A percentile compares a stretch with the other conserved stretches of the same genome.
phyloP scores from a whole-genome alignment of 2,797 vertebrate species.

The Orestias chungarensis region DNA sequence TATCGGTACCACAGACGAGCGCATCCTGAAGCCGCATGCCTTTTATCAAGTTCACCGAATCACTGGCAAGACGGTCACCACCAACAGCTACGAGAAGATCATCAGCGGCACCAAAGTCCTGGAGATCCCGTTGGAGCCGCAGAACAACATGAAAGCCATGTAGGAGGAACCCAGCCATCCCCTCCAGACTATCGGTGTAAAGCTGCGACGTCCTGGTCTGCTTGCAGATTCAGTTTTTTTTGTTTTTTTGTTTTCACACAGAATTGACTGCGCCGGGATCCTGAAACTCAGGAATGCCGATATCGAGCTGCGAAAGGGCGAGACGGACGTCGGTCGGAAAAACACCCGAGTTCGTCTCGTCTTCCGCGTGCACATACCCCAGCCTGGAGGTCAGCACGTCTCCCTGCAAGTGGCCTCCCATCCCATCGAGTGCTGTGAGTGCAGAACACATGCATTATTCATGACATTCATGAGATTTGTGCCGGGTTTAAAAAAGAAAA shows the following conservation, averaged over 20 bases:
- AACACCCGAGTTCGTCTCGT: conserved; percentile 96
- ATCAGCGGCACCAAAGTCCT: conserved; percentile 93
- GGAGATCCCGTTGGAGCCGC: conserved; percentile 96
- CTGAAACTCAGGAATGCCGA: conserved; percentile 96
- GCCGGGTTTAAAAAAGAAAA: background rate
- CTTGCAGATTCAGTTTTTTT: background rate
- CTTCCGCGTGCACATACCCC: conserved; percentile 93
- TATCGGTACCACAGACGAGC: conserved; percentile 95
- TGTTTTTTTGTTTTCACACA: conserved; percentile 41
- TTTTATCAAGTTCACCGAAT: conserved; percentile 99
- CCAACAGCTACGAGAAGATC: conserved; percentile 96
- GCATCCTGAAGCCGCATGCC: conserved; percentile 96
- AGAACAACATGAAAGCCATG: conserved; percentile 99
- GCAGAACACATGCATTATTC: background rate
- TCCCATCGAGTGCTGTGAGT: conserved; percentile 98
- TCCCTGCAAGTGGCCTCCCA: conserved; percentile 94
- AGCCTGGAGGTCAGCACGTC: conserved; percentile 86
- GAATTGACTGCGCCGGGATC: conserved; percentile 97
- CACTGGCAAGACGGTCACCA: conserved; percentile 98
- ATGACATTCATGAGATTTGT: background rate
- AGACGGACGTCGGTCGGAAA: conserved; percentile 97
- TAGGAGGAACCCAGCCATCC: conserved; percentile 59
- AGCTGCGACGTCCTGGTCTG: background rate
- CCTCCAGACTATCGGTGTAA: background rate
- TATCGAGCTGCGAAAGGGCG: conserved; percentile 96